These are phyloP conservation scores for Morpho deidamia DNA, from an alignment of 2,888 invertebrate genomes.

Conservation along the genomic window DNA sequence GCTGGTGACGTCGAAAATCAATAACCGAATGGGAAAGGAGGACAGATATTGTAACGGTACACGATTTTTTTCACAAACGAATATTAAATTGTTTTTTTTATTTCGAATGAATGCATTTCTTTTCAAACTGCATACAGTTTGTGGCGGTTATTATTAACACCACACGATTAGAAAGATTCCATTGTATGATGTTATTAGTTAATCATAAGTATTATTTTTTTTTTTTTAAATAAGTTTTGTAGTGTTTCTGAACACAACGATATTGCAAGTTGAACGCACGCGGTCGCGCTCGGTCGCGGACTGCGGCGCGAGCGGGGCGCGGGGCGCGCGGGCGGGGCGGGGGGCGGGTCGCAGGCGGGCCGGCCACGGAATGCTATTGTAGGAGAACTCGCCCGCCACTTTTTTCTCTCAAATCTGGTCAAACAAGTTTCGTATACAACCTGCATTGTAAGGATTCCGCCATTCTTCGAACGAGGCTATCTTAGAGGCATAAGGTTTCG, in stretches of 20 bases:
- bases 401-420: conserved; percentile 73
- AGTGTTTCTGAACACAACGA: conserved; percentile 8
- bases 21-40: conserved; percentile 41
- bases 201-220: conserved; percentile 20
- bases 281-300: conserved; percentile 61
- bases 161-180: neutral
- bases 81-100: neutral
- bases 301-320: conserved; percentile 43
- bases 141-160: neutral
- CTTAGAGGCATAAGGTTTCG: conserved; percentile 52
- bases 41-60: conserved; percentile 40
- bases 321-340: conserved; percentile 40
- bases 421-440: conserved; percentile 78
- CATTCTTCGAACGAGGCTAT: conserved; percentile 67
- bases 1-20: conserved; percentile 57
- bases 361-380: conserved; percentile 71
- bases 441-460: conserved; percentile 77
- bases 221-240: conserved; percentile 26
- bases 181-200: neutral
- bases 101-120: neutral
- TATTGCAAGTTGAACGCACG: conserved; percentile 39
- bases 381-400: conserved; percentile 77
- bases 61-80: conserved; percentile 40
- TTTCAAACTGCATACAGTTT: neutral
- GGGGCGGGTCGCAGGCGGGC: conserved; percentile 56